A percentile compares a stretch with the other conserved stretches of the same genome.
Evolutionary conservation across 64 coral and sea anemone species (phyloP).

Genomic region (Stichodactyla helianthus): DNA sequence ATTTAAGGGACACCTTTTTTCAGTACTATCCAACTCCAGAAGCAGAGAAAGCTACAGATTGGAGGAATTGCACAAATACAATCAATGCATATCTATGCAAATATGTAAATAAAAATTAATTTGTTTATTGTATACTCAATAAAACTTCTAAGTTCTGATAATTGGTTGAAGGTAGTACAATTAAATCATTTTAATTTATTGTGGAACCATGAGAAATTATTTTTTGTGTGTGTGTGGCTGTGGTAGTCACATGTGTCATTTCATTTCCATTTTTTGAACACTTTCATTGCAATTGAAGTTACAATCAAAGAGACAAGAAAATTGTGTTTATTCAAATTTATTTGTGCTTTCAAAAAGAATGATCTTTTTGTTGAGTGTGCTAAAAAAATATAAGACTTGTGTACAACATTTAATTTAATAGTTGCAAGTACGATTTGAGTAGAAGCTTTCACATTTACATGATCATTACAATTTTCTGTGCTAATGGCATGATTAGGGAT

Average conservation of each 20-base stretch:
- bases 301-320: too few species aligned
- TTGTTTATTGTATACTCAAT: background rate
- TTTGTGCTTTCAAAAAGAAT: too few species aligned
- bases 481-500: background rate
- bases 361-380: too few species aligned
- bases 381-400: background rate
- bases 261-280: too few species aligned
- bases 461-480: background rate
- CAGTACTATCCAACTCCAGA: background rate
- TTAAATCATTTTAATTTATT: background rate
- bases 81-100: background rate
- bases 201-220: too few species aligned
- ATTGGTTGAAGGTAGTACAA: background rate
- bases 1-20: conserved; percentile 13
- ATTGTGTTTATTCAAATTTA: too few species aligned
- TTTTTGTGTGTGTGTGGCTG: too few species aligned
- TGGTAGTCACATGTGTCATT: too few species aligned
- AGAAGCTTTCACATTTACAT: background rate
- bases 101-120: conserved; percentile 21
- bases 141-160: background rate
- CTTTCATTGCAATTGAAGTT: too few species aligned
- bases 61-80: conserved; percentile 15
- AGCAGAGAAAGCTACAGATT: background rate
- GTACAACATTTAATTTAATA: background rate
- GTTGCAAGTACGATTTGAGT: too few species aligned